A percentile compares a stretch with the other conserved stretches of the same genome.
These are phyloP conservation scores for Pipistrellus pygmaeus DNA, from an alignment of 2,797 vertebrate species.

Conservation along the genomic window DNA sequence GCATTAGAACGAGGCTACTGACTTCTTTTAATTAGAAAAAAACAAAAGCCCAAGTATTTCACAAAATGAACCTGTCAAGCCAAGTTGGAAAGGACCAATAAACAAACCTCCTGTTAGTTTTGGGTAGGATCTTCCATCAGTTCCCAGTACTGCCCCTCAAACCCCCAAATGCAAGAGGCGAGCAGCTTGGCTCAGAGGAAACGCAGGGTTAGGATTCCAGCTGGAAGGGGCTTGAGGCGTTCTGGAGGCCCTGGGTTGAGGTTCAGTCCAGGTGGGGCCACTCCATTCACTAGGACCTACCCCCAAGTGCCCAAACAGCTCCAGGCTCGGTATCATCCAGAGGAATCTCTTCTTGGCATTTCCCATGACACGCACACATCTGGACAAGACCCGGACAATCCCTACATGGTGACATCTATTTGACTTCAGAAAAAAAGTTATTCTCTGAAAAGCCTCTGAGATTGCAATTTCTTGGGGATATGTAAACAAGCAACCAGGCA, in stretches of 20 bases:
- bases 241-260: rapidly evolving
- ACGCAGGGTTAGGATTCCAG: background rate
- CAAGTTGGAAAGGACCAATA: background rate
- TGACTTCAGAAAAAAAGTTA: background rate
- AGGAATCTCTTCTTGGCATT: background rate
- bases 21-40: background rate
- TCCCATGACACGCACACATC: background rate
- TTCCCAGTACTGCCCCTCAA: rapidly evolving
- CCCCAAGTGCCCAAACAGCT: background rate
- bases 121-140: rapidly evolving
- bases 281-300: background rate
- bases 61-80: rapidly evolving
- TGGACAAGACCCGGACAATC: rapidly evolving
- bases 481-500: background rate
- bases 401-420: background rate
- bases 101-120: no score
- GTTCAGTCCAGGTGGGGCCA: background rate
- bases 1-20: background rate
- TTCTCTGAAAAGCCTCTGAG: background rate
- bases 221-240: rapidly evolving
- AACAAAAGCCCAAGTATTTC: background rate
- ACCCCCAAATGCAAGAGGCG: background rate
- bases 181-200: background rate
- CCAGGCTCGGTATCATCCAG: background rate
- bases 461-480: background rate